Evolutionary conservation across 1,140 invertebrate species (phyloP).

Genomic region (Drosophila repleta): DNA sequence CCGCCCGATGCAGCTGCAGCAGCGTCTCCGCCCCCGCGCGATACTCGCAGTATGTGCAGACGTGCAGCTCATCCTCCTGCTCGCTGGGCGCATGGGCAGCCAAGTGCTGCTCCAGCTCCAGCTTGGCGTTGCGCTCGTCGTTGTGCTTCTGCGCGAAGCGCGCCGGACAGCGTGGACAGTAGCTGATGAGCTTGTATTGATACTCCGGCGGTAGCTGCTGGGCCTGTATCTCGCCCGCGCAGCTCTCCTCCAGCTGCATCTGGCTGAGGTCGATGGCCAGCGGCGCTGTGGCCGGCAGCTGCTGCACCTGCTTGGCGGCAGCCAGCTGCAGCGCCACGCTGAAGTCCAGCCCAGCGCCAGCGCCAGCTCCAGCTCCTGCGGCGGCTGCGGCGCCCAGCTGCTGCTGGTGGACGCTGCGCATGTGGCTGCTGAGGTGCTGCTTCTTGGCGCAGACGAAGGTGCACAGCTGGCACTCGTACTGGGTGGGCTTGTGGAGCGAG

Average conservation of each 20-base stretch:
- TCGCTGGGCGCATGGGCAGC: conserved; percentile 85
- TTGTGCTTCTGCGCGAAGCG: conserved; percentile 86
- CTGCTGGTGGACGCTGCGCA: conserved; percentile 84
- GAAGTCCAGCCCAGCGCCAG: conserved; percentile 79
- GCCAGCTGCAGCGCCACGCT: conserved; percentile 68
- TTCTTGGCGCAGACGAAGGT: conserved; percentile 92
- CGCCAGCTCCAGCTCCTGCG: conserved; percentile 16
- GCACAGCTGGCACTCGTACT: conserved; percentile 92
- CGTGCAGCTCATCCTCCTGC: conserved; percentile 83
- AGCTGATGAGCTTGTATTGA: conserved; percentile 82
- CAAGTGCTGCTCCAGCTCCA: conserved; percentile 85
- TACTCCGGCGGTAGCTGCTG: conserved; percentile 78
- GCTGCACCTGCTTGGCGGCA: conserved; percentile 76
- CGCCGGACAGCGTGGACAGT: conserved; percentile 90
- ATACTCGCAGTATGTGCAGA: conserved; percentile 92
- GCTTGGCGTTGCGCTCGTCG: conserved; percentile 82
- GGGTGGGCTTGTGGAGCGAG: conserved; percentile 91
- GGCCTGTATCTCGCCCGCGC: conserved; percentile 23
- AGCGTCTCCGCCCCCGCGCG: conserved; percentile 89
- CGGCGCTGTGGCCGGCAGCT: conserved; percentile 41
- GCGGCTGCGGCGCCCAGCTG: conserved; percentile 44
- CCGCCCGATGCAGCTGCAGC: conserved; percentile 89
- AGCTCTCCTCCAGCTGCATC: conserved; percentile 47
- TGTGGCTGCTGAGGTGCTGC: conserved; percentile 91
- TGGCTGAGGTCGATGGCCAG: conserved; percentile 64